These are phyloP conservation scores for Euura lappo DNA, from an alignment of 1,140 invertebrate genomes.

Conservation along the genomic window DNA sequence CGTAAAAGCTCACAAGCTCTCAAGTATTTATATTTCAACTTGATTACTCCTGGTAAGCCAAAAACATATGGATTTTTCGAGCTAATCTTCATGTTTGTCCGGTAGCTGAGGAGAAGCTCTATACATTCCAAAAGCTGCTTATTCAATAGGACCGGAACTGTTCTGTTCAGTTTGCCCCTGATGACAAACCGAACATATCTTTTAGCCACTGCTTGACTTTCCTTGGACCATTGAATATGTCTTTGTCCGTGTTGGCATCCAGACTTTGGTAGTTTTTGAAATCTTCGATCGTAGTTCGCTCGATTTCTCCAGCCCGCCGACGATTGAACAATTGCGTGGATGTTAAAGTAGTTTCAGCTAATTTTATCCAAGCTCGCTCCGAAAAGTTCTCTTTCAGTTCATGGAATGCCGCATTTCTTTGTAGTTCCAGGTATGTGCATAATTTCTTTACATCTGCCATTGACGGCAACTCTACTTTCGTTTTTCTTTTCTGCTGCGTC, in stretches of 20 bases:
- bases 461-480: slow-evolving; percentile 14
- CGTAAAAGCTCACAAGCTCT: slow-evolving; percentile 11
- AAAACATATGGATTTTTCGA: slow-evolving; percentile 17
- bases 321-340: slow-evolving; percentile 27
- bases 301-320: slow-evolving; percentile 27
- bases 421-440: neutral
- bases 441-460: neutral
- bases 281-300: slow-evolving; percentile 22
- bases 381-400: slow-evolving; percentile 17
- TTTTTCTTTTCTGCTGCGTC: slow-evolving; percentile 10
- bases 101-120: slow-evolving; percentile 2
- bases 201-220: slow-evolving; percentile 10
- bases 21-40: neutral
- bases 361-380: slow-evolving; percentile 4
- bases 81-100: neutral
- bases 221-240: slow-evolving; percentile 16
- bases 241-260: slow-evolving; percentile 12
- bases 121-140: slow-evolving; percentile 8
- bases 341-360: slow-evolving; percentile 16
- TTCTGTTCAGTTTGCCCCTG: slow-evolving; percentile 20
- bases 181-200: slow-evolving; percentile 10
- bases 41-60: slow-evolving; percentile 17
- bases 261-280: slow-evolving; percentile 20
- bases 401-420: slow-evolving; percentile 2
- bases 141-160: slow-evolving; percentile 20